Conservation (phyloP, 2,888 invertebrate genomes). For the Drosophila borealis region DNA sequence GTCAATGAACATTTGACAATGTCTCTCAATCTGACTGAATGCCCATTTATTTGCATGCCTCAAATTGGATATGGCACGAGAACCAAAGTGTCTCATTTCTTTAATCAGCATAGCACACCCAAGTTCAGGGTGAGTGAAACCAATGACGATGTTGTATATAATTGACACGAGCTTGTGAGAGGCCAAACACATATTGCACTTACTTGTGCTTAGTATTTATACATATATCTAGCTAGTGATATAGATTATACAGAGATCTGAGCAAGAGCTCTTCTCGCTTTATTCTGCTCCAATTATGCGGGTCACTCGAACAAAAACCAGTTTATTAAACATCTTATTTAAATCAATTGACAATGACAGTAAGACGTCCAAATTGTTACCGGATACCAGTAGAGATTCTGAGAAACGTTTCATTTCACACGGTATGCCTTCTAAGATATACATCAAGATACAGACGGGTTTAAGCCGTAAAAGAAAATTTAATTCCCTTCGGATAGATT, state of each 20-base stretch:
- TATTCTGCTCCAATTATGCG: conserved; percentile 12
- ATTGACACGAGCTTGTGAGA: conserved; percentile 1
- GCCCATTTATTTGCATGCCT: conserved; percentile 15
- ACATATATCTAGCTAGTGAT: background rate
- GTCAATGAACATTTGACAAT: conserved; percentile 9
- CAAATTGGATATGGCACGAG: conserved; percentile 20
- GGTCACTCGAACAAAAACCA: conserved; percentile 3
- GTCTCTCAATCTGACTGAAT: background rate
- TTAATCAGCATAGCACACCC: conserved; percentile 29
- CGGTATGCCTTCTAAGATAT: too few relatives aligned
- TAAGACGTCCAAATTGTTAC: conserved; percentile 2
- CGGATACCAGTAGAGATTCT: conserved; percentile 11
- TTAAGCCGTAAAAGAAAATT: too few relatives aligned
- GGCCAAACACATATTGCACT: too few relatives aligned
- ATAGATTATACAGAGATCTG: conserved; percentile 4
- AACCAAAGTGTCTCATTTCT: conserved; percentile 3
- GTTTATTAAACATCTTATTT: conserved; percentile 25
- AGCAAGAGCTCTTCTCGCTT: background rate
- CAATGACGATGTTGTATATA: conserved; percentile 12
- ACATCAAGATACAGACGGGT: too few relatives aligned
- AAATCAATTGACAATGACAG: conserved; percentile 39
- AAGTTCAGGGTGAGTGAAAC: conserved; percentile 38
- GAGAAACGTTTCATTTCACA: too few relatives aligned
- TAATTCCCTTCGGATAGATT: too few relatives aligned
- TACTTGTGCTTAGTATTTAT: background rate